Percentiles rank a stretch among this genome's conserved stretches.
Conservation (phyloP, 2,113 vertebrate genomes). For the Sander lucioperca region DNA sequence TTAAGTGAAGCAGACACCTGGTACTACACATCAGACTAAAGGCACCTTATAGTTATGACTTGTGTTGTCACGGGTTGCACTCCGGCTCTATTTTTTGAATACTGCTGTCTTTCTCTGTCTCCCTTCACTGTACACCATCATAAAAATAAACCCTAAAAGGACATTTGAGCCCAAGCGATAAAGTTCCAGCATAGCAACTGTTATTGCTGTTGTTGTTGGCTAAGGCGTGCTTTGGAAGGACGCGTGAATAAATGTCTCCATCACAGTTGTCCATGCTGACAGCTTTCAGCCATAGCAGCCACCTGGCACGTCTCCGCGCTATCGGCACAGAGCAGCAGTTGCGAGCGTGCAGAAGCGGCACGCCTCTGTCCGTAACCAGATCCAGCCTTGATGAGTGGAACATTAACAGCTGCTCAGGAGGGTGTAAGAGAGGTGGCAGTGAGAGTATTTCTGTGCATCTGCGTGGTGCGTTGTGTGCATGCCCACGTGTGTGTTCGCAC, state of each 20-base stretch:
- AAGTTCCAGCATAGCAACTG: slow-evolving; percentile 61
- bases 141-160: slow-evolving; percentile 56
- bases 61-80: slow-evolving; percentile 24
- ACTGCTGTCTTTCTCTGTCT: background rate
- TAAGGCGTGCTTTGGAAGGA: slow-evolving; percentile 6
- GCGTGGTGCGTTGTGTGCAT: background rate
- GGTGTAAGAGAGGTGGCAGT: slow-evolving; percentile 31
- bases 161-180: slow-evolving; percentile 53
- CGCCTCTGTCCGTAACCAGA: slow-evolving; percentile 53
- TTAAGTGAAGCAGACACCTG: slow-evolving; percentile 22
- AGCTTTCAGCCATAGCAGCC: slow-evolving; percentile 51
- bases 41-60: slow-evolving; percentile 31
- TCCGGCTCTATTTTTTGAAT: slow-evolving; percentile 10
- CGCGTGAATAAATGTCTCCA: slow-evolving; percentile 46
- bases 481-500: slow-evolving; percentile 20
- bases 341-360: slow-evolving; percentile 28
- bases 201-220: slow-evolving; percentile 57
- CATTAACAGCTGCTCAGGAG: slow-evolving; percentile 67
- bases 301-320: slow-evolving; percentile 65
- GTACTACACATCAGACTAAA: slow-evolving; percentile 8
- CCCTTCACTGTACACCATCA: background rate
- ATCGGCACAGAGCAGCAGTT: slow-evolving; percentile 14
- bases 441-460: background rate
- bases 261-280: slow-evolving; percentile 50
- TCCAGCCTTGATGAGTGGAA: slow-evolving; percentile 59